Conservation (phyloP, 2,888 invertebrate species). For the Apeira syringaria region DNA sequence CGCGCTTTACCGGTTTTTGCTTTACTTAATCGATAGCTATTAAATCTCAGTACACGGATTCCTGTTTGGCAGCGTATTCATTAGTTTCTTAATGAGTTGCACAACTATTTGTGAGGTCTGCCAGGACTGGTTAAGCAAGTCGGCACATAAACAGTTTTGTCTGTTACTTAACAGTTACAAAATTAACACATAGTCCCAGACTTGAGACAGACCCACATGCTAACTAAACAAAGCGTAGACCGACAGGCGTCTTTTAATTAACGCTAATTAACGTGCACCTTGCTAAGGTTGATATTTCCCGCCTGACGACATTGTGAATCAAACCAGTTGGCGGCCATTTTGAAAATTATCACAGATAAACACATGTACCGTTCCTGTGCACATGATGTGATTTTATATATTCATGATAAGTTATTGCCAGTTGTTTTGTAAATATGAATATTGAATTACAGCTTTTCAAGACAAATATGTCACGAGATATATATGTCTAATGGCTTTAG, state of each 20-base stretch:
- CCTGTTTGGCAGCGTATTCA: too few relatives aligned
- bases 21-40: too few relatives aligned
- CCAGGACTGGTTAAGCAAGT: neutral
- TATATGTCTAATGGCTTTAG: too few relatives aligned
- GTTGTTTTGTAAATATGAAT: too few relatives aligned
- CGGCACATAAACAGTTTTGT: neutral
- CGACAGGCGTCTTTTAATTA: slow-evolving; percentile 12
- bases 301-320: slow-evolving; percentile 14
- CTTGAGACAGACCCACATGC: neutral
- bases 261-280: slow-evolving; percentile 2
- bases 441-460: too few relatives aligned
- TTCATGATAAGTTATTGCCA: too few relatives aligned
- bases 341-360: slow-evolving; percentile 12
- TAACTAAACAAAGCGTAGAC: slow-evolving; percentile 6
- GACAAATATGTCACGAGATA: too few relatives aligned
- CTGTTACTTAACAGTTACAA: neutral
- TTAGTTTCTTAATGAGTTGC: too few relatives aligned
- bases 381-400: slow-evolving; percentile 6
- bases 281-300: slow-evolving; percentile 12
- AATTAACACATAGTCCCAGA: neutral
- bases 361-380: slow-evolving; percentile 14
- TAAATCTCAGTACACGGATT: too few relatives aligned
- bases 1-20: too few relatives aligned
- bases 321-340: slow-evolving; percentile 19
- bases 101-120: too few relatives aligned